These are phyloP conservation scores for Aethes cnicana DNA, from an alignment of 2,888 invertebrate genomes.

Conservation along the genomic window DNA sequence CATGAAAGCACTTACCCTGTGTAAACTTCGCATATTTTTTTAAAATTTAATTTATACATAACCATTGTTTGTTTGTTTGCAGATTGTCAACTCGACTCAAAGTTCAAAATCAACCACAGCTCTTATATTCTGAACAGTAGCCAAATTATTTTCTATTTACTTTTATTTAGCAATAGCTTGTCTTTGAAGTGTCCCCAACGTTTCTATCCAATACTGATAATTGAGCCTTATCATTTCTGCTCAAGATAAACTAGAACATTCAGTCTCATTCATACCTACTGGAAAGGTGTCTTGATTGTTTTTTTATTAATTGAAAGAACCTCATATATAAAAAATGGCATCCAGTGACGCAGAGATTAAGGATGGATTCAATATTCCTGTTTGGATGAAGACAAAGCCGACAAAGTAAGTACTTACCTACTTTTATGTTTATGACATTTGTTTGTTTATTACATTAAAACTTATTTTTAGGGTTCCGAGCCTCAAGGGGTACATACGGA, in stretches of 20 bases:
- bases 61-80: constrained; percentile 46
- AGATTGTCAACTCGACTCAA: constrained; percentile 63
- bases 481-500: too few species aligned
- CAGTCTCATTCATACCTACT: constrained; percentile 46
- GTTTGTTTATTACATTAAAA: background rate
- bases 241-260: constrained; percentile 65
- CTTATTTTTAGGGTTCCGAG: too few species aligned
- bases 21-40: too few species aligned
- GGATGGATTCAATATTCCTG: constrained; percentile 85
- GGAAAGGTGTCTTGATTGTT: constrained; percentile 42
- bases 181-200: constrained; percentile 38
- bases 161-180: constrained; percentile 36
- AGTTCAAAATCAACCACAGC: constrained; percentile 62
- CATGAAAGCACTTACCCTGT: too few species aligned
- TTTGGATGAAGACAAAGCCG: constrained; percentile 89
- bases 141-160: constrained; percentile 38
- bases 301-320: background rate
- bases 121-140: constrained; percentile 63
- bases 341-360: constrained; percentile 83
- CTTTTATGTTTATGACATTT: constrained; percentile 1
- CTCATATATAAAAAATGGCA: constrained; percentile 62
- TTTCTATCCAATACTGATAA: constrained; percentile 50
- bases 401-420: constrained; percentile 63
- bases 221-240: constrained; percentile 75
- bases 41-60: background rate